Evolutionary conservation across 2,888 invertebrate species (phyloP).

Genomic region (Dicyrtoma fusca): DNA sequence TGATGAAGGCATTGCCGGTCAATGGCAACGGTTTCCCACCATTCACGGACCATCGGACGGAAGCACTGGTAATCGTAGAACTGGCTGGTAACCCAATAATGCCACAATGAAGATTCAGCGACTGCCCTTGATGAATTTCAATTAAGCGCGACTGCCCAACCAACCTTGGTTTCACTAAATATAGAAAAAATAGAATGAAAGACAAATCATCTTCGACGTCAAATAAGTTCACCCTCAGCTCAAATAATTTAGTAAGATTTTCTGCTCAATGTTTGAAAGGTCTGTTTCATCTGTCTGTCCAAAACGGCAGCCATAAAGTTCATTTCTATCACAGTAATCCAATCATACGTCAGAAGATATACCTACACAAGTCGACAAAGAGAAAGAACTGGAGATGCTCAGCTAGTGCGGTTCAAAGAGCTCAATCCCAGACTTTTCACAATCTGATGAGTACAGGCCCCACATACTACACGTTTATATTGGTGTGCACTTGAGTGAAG

Average conservation of each 20-base stretch:
- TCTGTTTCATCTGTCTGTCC: background rate
- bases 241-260: constrained; percentile 8
- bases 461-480: too few species aligned
- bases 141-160: constrained; percentile 51
- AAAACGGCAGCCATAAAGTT: too few species aligned
- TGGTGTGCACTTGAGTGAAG: too few species aligned
- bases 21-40: constrained; percentile 47
- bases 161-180: constrained; percentile 52
- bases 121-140: constrained; percentile 45
- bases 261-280: background rate
- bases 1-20: constrained; percentile 50
- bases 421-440: too few species aligned
- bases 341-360: too few species aligned
- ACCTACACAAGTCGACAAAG: too few species aligned
- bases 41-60: constrained; percentile 23
- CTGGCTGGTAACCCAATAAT: constrained; percentile 44
- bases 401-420: too few species aligned
- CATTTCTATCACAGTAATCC: too few species aligned
- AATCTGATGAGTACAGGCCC: too few species aligned
- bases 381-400: too few species aligned
- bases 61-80: constrained; percentile 14
- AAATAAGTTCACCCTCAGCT: too few species aligned
- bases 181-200: constrained; percentile 3
- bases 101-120: constrained; percentile 52
- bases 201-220: background rate